Conservation (phyloP, 2,888 invertebrate genomes). For the Rhogogaster chlorosoma region DNA sequence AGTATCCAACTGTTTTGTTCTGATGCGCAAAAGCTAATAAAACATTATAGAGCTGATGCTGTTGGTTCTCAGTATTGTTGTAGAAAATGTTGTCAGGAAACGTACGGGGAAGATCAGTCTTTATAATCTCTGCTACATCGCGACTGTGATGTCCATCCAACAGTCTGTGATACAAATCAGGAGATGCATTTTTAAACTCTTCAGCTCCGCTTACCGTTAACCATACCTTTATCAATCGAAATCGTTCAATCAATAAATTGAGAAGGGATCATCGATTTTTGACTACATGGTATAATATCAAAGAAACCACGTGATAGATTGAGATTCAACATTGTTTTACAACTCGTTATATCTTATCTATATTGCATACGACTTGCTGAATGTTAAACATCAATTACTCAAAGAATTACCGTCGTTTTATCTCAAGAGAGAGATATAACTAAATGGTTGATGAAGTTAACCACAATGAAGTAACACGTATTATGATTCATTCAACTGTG, state of each 20-base stretch:
- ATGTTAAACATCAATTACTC: background rate
- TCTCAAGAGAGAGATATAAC: background rate
- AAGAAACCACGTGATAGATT: constrained; percentile 53
- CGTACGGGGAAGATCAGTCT: constrained; percentile 94
- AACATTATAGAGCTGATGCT: constrained; percentile 90
- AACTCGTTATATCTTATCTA: background rate
- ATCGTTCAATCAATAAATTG: constrained; percentile 71
- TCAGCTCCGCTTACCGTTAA: constrained; percentile 92
- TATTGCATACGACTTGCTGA: background rate
- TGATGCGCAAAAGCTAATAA: constrained; percentile 93
- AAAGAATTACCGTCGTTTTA: background rate
- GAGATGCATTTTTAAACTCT: constrained; percentile 82
- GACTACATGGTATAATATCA: constrained; percentile 62
- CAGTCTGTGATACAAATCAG: constrained; percentile 85
- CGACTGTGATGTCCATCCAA: constrained; percentile 85
- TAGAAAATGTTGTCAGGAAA: constrained; percentile 98
- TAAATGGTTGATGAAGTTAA: background rate
- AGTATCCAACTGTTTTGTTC: constrained; percentile 93
- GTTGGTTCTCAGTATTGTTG: constrained; percentile 86
- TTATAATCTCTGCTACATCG: constrained; percentile 88
- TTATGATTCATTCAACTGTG: background rate
- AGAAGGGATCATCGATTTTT: background rate
- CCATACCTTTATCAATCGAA: constrained; percentile 84
- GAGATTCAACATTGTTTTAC: constrained; percentile 27
- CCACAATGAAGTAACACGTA: background rate